phyloP scores from a whole-genome alignment of 1,140 invertebrate genomes.

The Ips nitidus region DNA sequence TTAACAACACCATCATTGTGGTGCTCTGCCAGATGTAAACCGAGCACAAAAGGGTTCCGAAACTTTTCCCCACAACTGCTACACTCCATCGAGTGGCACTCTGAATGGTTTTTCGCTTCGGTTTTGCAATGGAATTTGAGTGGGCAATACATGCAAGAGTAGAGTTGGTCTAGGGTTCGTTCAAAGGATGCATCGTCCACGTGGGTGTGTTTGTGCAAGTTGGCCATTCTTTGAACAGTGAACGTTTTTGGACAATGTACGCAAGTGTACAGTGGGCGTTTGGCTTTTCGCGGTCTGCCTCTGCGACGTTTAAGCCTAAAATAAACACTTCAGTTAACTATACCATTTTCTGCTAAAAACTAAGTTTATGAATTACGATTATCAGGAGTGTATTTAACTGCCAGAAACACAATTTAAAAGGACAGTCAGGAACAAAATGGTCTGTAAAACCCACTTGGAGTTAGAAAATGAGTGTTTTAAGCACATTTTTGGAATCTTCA shows the following conservation, averaged over 20 bases:
- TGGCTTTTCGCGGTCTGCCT: conserved; percentile 4
- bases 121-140: conserved; percentile 4
- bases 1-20: conserved; percentile 27
- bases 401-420: too few species aligned
- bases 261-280: conserved; percentile 4
- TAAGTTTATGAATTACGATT: too few species aligned
- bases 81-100: conserved; percentile 17
- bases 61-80: conserved; percentile 11
- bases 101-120: conserved; percentile 11
- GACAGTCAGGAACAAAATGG: too few species aligned
- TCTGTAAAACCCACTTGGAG: too few species aligned
- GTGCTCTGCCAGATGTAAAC: conserved; percentile 32
- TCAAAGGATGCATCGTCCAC: conserved; percentile 15
- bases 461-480: too few species aligned
- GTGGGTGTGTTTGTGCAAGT: conserved; percentile 28
- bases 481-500: too few species aligned
- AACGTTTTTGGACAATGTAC: conserved; percentile 12
- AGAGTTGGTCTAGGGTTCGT: not conserved
- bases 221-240: conserved; percentile 17
- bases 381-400: too few species aligned
- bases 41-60: conserved; percentile 24
- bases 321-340: conserved; percentile 7
- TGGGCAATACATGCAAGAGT: conserved; percentile 21
- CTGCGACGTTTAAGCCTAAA: conserved; percentile 26
- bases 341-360: too few species aligned